These are phyloP conservation scores for Tillus elongatus DNA, from an alignment of 2,888 invertebrate species.

Conservation along the genomic window DNA sequence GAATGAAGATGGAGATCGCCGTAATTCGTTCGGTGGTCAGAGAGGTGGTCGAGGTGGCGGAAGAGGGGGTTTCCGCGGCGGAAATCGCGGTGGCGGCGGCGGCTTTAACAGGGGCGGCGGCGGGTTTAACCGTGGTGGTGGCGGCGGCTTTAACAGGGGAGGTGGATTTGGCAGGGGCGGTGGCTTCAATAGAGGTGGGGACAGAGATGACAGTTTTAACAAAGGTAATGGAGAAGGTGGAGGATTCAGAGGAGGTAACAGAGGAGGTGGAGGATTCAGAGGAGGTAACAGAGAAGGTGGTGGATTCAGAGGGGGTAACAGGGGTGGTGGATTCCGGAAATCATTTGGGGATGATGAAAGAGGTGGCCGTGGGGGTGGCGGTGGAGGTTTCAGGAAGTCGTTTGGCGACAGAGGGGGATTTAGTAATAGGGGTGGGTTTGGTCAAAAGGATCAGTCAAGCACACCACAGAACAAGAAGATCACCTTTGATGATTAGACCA, in stretches of 20 bases:
- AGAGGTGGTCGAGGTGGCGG: constrained; percentile 23
- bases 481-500: constrained; percentile 48
- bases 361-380: constrained; percentile 25
- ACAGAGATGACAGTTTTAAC: constrained; percentile 33
- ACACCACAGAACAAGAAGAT: constrained; percentile 65
- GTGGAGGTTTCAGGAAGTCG: constrained; percentile 31
- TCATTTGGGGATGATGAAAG: constrained; percentile 21
- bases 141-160: constrained; percentile 27
- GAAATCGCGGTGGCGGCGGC: constrained; percentile 30
- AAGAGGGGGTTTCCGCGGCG: constrained; percentile 32
- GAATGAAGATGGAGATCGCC: constrained; percentile 33
- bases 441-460: constrained; percentile 26
- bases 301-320: constrained; percentile 20
- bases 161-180: constrained; percentile 29
- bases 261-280: constrained; percentile 35
- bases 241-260: constrained; percentile 29
- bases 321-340: constrained; percentile 26
- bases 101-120: constrained; percentile 35
- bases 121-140: constrained; percentile 21
- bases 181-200: constrained; percentile 19
- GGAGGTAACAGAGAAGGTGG: constrained; percentile 26
- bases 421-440: constrained; percentile 32
- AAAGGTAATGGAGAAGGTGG: constrained; percentile 29
- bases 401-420: constrained; percentile 28
- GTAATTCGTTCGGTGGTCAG: constrained; percentile 27